Percentiles rank a stretch among this genome's conserved stretches.
Evolutionary conservation across 2,797 vertebrate species (phyloP).

Genomic region (Tachyglossus aculeatus): DNA sequence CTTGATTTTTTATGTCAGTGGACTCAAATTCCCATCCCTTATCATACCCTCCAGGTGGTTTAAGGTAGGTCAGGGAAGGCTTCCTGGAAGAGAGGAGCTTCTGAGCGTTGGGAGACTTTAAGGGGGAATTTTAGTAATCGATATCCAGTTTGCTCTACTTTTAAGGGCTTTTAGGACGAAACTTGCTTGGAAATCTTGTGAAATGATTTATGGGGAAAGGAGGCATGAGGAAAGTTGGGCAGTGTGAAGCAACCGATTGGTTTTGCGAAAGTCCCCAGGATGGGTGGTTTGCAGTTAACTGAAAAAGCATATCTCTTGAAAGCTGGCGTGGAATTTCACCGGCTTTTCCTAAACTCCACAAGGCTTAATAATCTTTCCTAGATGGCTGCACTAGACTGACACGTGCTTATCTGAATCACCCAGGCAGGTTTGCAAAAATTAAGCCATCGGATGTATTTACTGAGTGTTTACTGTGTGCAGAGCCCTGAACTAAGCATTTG

Average conservation of each 20-base stretch:
- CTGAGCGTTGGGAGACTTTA: not conserved
- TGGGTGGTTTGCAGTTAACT: constrained; percentile 50
- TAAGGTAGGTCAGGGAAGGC: too few relatives aligned
- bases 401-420: too few relatives aligned
- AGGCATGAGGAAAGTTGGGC: constrained; percentile 11
- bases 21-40: not conserved
- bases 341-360: too few relatives aligned
- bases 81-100: not conserved
- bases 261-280: constrained; percentile 20
- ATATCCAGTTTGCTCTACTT: not conserved
- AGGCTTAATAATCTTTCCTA: too few relatives aligned
- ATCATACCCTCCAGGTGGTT: not conserved
- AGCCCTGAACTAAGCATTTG: too few relatives aligned
- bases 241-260: not conserved
- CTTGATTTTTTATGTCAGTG: too few relatives aligned
- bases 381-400: too few relatives aligned
- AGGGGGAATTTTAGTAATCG: not conserved
- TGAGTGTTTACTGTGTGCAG: too few relatives aligned
- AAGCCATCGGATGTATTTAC: too few relatives aligned
- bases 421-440: too few relatives aligned
- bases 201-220: constrained; percentile 32
- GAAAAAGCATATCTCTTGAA: constrained; percentile 38
- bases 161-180: not conserved
- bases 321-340: constrained; percentile 5
- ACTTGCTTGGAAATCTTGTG: constrained; percentile 21